Conservation (phyloP, 1,140 invertebrate species). For the Diabrotica virgifera region DNA sequence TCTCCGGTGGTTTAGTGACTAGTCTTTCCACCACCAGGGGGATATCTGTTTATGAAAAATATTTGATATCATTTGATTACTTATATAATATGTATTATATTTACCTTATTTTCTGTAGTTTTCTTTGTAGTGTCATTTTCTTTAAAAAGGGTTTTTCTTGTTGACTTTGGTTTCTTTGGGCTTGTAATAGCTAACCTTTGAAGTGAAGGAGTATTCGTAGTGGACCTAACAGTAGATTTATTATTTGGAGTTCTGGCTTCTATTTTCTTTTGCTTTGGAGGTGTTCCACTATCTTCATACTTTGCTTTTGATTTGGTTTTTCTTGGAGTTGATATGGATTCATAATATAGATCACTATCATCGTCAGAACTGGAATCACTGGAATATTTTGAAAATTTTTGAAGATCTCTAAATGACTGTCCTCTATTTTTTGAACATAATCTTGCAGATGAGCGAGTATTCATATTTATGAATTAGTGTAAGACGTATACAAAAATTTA, state of each 20-base stretch:
- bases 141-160: conserved; percentile 21
- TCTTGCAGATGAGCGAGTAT: conserved; percentile 13
- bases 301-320: conserved; percentile 22
- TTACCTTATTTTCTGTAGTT: too few relatives aligned
- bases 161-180: conserved; percentile 25
- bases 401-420: neutral
- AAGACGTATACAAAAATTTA: too few relatives aligned
- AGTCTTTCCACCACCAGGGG: too few relatives aligned
- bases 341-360: neutral
- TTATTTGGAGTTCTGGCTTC: neutral
- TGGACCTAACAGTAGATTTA: conserved; percentile 1
- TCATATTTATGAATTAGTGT: conserved; percentile 6
- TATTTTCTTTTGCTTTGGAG: conserved; percentile 40
- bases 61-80: too few relatives aligned
- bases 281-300: conserved; percentile 31
- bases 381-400: neutral
- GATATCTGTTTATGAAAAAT: too few relatives aligned
- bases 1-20: too few relatives aligned
- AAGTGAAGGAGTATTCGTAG: conserved; percentile 23
- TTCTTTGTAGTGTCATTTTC: conserved; percentile 13
- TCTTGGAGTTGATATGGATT: conserved; percentile 17
- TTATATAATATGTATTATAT: too few relatives aligned
- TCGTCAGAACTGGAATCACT: conserved; percentile 7
- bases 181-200: conserved; percentile 33
- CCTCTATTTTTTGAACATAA: neutral